phyloP scores from a whole-genome alignment of 2,888 invertebrate species.

The Drosophila rubida region DNA sequence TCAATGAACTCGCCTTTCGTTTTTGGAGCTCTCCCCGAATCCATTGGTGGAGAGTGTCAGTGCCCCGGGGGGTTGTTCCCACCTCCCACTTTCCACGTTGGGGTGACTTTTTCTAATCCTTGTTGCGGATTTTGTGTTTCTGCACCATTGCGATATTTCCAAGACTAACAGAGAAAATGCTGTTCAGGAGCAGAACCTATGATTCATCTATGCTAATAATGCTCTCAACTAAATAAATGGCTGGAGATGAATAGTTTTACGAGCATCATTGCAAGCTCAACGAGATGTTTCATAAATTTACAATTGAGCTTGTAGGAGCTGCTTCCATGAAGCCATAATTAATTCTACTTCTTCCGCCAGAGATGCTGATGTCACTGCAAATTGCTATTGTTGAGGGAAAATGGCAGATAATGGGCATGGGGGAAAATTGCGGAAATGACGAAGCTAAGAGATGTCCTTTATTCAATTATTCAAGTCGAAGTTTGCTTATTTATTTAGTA shows the following conservation, averaged over 20 bases:
- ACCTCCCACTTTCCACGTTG: background rate
- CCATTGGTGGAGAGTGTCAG: conserved; percentile 4
- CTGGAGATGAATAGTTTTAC: conserved; percentile 2
- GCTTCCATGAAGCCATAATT: conserved; percentile 3
- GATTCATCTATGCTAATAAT: conserved; percentile 18
- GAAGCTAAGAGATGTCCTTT: background rate
- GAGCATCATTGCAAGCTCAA: conserved; percentile 9
- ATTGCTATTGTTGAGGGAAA: background rate
- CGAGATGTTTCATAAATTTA: conserved; percentile 12
- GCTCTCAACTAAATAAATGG: background rate
- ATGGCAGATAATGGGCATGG: too few relatives aligned
- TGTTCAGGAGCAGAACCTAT: background rate
- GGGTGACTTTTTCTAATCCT: conserved; percentile 18
- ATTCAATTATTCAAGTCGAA: background rate
- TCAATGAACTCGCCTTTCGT: conserved; percentile 57
- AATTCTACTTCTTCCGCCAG: background rate
- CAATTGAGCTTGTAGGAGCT: background rate
- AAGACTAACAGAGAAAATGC: conserved; percentile 16
- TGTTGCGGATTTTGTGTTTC: conserved; percentile 24
- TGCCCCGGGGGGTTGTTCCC: conserved; percentile 11
- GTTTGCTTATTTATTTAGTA: background rate
- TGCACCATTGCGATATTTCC: conserved; percentile 34
- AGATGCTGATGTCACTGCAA: conserved; percentile 2
- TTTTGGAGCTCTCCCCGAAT: conserved; percentile 22
- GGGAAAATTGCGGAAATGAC: background rate